Evolutionary conservation across 2,888 invertebrate genomes (phyloP), one percentile per base, ranked within the genome.

Genomic region (Drosophila merina): DNA sequence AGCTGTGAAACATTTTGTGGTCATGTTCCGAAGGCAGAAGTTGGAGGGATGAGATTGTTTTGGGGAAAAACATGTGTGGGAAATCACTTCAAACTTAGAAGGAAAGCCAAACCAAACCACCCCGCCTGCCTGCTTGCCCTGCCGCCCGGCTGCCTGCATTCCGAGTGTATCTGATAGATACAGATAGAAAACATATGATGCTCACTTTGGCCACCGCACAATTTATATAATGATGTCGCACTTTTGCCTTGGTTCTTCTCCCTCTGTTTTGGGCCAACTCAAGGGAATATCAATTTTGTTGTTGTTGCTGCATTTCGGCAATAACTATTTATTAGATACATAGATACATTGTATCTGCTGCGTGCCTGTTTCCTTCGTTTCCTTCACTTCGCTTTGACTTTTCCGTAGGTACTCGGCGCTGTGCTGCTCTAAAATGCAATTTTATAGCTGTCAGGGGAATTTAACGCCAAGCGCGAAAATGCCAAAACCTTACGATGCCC

Each of bases 391-490:
- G 51, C 20, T 62, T 36, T 60, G 50, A 64, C 58, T 75, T 44
- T 48, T 48, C 54, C 57, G 48, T 40, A 8, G 9, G 40, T 31
- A 5, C 30, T 9, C 10, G 20, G 31, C n/a, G 31, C 72, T 71
- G 64, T 48, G 71, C 86, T 87, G 75, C 88, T 89, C 79, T 83
- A 86, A 89, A 91, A 88, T 89, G 89, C 90, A 90, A 89, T 89
- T 91, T 91, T 91, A 91, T 90, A 86, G 88, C 89, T 89, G 90
- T 90, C 91, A 89, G 72, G 91, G 89, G 90, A 90, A 88, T 89
- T 90, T 87, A 79, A 89, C 87, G 81, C 86, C 84, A 79, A 87
- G 78, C 86, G 79, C 79, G 75, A 80, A 88, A 79, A 88, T 87
- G 75, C 78, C 78, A 72, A 57, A 72, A 66, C 64, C 68, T 63